Evolutionary conservation across 1,140 invertebrate genomes (phyloP).

Genomic region (Bombus confusus): DNA sequence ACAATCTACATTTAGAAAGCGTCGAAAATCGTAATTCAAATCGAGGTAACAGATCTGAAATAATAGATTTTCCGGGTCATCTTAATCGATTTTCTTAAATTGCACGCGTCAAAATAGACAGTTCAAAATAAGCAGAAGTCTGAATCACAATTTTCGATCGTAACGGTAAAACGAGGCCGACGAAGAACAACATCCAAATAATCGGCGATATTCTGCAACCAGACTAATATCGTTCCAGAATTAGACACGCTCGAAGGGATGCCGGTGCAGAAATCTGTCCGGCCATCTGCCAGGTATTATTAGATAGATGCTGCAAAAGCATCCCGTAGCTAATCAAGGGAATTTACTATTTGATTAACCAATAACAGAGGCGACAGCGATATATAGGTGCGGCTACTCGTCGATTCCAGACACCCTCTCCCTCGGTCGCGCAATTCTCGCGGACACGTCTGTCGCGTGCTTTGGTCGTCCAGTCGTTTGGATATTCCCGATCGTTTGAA

Average conservation of each 20-base stretch:
- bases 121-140: background rate
- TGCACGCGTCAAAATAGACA: background rate
- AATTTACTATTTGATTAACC: constrained; percentile 66
- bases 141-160: background rate
- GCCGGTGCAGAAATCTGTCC: constrained; percentile 25
- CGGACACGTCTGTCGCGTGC: background rate
- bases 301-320: constrained; percentile 34
- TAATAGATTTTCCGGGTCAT: too few relatives aligned
- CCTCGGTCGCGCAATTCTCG: background rate
- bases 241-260: constrained; percentile 53
- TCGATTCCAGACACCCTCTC: constrained; percentile 20
- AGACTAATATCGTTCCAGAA: constrained; percentile 39
- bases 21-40: background rate
- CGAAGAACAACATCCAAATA: background rate
- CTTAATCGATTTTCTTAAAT: background rate
- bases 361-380: constrained; percentile 52
- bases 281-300: constrained; percentile 65
- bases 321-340: constrained; percentile 61
- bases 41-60: background rate
- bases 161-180: background rate
- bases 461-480: background rate
- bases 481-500: background rate
- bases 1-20: background rate
- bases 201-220: background rate
- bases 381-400: background rate